A percentile compares a stretch with the other conserved stretches of the same genome.
phyloP scores from a whole-genome alignment of 2,888 invertebrate species.

The Plagodis pulveraria region DNA sequence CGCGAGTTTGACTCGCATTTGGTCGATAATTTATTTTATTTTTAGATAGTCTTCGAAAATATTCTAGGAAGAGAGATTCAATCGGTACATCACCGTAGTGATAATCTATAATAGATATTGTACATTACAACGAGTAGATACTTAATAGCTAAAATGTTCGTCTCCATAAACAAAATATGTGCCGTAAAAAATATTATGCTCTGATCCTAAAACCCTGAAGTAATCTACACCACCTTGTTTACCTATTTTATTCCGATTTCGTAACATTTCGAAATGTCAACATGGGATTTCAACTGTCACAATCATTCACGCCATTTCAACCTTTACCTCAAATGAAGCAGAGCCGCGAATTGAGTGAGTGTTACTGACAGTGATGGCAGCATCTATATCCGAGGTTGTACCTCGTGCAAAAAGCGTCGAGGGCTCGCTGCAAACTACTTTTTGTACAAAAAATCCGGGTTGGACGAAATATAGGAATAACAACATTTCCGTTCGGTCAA shows the following conservation, averaged over 20 bases:
- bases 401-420: constrained; percentile 47
- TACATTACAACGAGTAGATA: constrained; percentile 18
- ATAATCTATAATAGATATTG: no score
- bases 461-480: constrained; percentile 51
- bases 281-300: constrained; percentile 21
- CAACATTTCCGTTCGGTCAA: constrained; percentile 40
- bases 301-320: constrained; percentile 25
- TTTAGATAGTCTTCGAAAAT: no score
- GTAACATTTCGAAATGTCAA: constrained; percentile 22
- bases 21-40: no score
- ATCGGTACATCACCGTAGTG: no score
- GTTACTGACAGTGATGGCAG: constrained; percentile 35
- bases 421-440: constrained; percentile 50
- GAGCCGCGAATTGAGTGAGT: constrained; percentile 19
- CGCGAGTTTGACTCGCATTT: no score
- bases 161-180: no score
- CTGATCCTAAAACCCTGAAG: no score
- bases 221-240: neutral
- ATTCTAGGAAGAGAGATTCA: no score
- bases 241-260: constrained; percentile 39
- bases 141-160: no score
- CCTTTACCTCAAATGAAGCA: constrained; percentile 20
- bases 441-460: constrained; percentile 48
- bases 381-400: constrained; percentile 38
- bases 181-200: no score